These are phyloP conservation scores for Cyclina sinensis DNA, from an alignment of 1,140 invertebrate species.

Conservation along the genomic window DNA sequence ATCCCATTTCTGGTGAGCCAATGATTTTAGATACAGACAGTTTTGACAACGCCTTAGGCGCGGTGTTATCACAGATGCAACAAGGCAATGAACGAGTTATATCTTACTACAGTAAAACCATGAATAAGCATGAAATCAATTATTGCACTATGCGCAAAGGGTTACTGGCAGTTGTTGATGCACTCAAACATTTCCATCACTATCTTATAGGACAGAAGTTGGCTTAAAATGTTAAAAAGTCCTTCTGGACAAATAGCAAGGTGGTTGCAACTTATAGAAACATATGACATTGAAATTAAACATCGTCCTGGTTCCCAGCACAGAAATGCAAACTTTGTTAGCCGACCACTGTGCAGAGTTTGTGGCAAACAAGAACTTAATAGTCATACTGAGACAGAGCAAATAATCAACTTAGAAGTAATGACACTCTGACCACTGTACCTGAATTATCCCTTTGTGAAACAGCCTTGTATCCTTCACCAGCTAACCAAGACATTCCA, in stretches of 20 bases:
- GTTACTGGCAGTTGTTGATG: conserved; percentile 58
- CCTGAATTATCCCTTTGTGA: too few species aligned
- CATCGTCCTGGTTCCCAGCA: not conserved
- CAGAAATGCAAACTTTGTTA: not conserved
- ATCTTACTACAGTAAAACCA: conserved; percentile 65
- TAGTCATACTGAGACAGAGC: too few species aligned
- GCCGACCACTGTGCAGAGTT: not conserved
- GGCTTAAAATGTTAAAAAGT: conserved; percentile 62
- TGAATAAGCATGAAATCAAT: conserved; percentile 84
- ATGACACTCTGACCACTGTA: too few species aligned
- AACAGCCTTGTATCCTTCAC: too few species aligned
- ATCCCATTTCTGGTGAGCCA: not conserved
- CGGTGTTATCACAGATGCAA: conserved; percentile 76
- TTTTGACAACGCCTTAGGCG: conserved; percentile 72
- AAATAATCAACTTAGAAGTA: too few species aligned
- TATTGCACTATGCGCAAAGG: conserved; percentile 83
- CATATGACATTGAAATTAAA: conserved; percentile 72
- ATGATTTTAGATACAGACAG: conserved; percentile 72
- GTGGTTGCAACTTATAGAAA: conserved; percentile 76
- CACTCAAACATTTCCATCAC: conserved; percentile 65
- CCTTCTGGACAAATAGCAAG: conserved; percentile 74
- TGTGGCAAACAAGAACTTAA: not conserved
- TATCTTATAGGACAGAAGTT: conserved; percentile 72
- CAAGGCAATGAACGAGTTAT: conserved; percentile 67
- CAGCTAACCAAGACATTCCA: too few species aligned